Percentiles rank a stretch among this genome's conserved stretches.
Evolutionary conservation across 2,888 invertebrate species (phyloP).

Genomic region (Sepioteuthis lessoniana): DNA sequence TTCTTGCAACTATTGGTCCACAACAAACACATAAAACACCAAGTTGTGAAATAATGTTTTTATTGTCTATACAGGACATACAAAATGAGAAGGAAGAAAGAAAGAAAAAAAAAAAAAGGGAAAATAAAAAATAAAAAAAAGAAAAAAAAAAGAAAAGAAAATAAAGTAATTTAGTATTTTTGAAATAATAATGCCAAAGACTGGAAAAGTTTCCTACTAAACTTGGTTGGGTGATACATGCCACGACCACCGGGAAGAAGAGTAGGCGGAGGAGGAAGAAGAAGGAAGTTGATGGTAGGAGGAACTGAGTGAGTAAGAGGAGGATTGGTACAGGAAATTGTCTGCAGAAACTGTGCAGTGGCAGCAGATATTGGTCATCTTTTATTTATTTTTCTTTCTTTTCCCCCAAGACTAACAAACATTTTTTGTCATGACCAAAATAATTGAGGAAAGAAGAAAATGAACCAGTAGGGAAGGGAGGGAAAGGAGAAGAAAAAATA

Average conservation of each 20-base stretch:
- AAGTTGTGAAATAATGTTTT: not conserved
- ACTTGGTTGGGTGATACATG: slow-evolving; percentile 40
- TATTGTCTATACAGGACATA: slow-evolving; percentile 45
- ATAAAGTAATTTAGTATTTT: not conserved
- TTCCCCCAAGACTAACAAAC: not conserved
- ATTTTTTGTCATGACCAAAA: not conserved
- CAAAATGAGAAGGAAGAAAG: not conserved
- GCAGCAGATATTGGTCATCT: not conserved
- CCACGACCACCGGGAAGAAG: slow-evolving; percentile 3
- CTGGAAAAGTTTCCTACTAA: slow-evolving; percentile 36
- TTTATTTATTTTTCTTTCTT: not conserved
- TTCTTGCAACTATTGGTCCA: not conserved
- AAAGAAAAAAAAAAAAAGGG: not conserved
- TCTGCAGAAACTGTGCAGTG: not conserved
- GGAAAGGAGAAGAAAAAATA: not conserved
- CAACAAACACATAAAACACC: slow-evolving; percentile 38
- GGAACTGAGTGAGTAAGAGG: not conserved
- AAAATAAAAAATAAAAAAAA: not conserved
- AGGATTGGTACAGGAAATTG: not conserved
- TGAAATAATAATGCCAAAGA: not conserved
- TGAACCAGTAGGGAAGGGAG: not conserved
- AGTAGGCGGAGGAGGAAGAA: not conserved
- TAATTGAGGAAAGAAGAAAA: slow-evolving; percentile 21
- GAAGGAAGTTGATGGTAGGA: not conserved
- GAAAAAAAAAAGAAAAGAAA: not conserved